Conservation (phyloP, 2,797 vertebrate species). For the Ibycter americanus region DNA sequence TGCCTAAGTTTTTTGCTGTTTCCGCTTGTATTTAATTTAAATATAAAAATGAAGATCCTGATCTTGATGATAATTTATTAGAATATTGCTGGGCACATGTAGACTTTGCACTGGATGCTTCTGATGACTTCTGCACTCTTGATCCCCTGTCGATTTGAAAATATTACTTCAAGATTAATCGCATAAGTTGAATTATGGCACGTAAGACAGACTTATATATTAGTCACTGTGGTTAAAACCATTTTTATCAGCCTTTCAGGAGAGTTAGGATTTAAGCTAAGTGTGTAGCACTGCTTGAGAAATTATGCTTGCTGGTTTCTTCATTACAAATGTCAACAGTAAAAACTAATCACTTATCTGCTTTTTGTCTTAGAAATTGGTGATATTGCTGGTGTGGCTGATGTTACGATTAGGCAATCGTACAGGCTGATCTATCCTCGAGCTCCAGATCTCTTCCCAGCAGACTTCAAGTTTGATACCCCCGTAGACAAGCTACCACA, state of each 20-base stretch:
- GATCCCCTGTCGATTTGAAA: background rate
- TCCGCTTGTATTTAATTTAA: background rate
- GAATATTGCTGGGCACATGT: background rate
- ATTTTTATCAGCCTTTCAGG: background rate
- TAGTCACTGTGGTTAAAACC: background rate
- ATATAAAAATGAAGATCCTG: background rate
- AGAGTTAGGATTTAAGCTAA: background rate
- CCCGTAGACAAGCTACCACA: conserved; percentile 98
- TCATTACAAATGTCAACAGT: background rate
- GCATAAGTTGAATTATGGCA: background rate
- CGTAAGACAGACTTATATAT: fast-evolving
- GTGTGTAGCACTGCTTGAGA: background rate
- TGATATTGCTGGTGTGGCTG: conserved; percentile 96
- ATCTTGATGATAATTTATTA: background rate
- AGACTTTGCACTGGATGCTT: background rate
- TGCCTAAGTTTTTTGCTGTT: background rate
- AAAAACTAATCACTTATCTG: background rate
- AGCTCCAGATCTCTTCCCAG: conserved; percentile 94
- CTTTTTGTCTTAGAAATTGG: conserved; percentile 88
- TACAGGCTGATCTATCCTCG: conserved; percentile 98
- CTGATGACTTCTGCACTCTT: background rate
- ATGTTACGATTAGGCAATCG: conserved; percentile 96
- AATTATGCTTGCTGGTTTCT: background rate
- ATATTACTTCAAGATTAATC: background rate
- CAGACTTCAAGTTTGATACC: conserved; percentile 98